These are phyloP conservation scores for Leptinotarsa undecemlineata DNA, from an alignment of 1,140 invertebrate species.

Conservation along the genomic window DNA sequence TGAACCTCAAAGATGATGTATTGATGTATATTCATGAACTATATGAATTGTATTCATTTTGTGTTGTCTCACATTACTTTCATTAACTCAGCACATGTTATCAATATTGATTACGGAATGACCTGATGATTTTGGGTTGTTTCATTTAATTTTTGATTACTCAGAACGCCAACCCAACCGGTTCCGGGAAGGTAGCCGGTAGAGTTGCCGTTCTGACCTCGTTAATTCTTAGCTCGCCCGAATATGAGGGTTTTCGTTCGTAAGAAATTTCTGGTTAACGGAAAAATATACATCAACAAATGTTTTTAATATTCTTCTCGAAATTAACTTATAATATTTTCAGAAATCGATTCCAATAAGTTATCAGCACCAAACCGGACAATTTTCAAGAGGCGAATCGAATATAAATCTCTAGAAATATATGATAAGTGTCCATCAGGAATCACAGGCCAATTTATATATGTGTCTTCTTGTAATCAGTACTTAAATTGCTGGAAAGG, in stretches of 20 bases:
- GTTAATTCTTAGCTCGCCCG: neutral
- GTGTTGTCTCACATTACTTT: too few species aligned
- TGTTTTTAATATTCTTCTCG: slow-evolving; percentile 9
- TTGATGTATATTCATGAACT: too few species aligned
- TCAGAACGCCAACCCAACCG: too few species aligned
- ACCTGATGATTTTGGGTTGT: too few species aligned
- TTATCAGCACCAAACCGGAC: neutral
- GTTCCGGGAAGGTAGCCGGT: too few species aligned
- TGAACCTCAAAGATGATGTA: too few species aligned
- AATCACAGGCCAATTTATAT: slow-evolving; percentile 63
- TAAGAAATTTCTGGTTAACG: too few species aligned
- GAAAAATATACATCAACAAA: neutral
- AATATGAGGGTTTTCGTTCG: neutral
- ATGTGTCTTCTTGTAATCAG: slow-evolving; percentile 66
- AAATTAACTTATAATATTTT: neutral
- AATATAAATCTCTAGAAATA: slow-evolving; percentile 33
- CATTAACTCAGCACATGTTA: too few species aligned
- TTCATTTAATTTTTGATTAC: too few species aligned
- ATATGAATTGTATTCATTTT: too few species aligned
- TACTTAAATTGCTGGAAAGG: slow-evolving; percentile 72
- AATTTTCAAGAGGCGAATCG: slow-evolving; percentile 24
- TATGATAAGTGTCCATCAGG: slow-evolving; percentile 59
- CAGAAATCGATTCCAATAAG: neutral
- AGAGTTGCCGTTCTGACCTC: too few species aligned
- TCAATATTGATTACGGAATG: too few species aligned